These are phyloP conservation scores for Trissolcus japonicus DNA, from an alignment of 2,888 invertebrate genomes.

Conservation along the genomic window DNA sequence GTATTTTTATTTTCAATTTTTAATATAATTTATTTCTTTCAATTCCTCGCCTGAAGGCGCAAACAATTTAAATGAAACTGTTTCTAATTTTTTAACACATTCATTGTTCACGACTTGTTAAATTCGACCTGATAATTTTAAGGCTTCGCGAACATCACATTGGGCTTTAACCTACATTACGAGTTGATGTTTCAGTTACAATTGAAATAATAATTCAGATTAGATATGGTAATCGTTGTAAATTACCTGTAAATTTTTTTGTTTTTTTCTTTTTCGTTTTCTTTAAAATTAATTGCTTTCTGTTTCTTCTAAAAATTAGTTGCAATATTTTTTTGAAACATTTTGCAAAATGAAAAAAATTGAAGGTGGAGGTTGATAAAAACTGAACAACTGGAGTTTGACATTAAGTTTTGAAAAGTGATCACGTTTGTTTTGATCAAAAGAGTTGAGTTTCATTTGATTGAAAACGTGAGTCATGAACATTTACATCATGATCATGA, in stretches of 20 bases:
- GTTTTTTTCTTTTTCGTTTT: too few relatives aligned
- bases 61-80: not conserved
- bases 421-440: not conserved
- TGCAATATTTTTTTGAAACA: too few relatives aligned
- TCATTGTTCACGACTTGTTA: constrained; percentile 28
- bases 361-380: too few relatives aligned
- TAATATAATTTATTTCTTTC: too few relatives aligned
- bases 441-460: constrained; percentile 27
- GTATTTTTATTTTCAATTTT: too few relatives aligned
- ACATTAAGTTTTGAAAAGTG: too few relatives aligned
- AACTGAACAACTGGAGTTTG: too few relatives aligned
- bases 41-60: too few relatives aligned
- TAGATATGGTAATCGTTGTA: not conserved
- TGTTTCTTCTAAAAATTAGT: too few relatives aligned
- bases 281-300: too few relatives aligned
- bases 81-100: constrained; percentile 14
- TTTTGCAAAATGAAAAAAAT: too few relatives aligned
- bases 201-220: constrained; percentile 17
- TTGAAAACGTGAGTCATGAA: constrained; percentile 34
- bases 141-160: constrained; percentile 55
- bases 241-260: too few relatives aligned
- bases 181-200: constrained; percentile 19
- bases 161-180: constrained; percentile 61
- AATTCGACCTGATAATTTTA: constrained; percentile 56
- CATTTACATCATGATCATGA: constrained; percentile 40